Percentiles rank a stretch among this genome's conserved stretches.
Evolutionary conservation across 1,140 invertebrate genomes (phyloP).

Genomic region (Odontomachus brunneus): DNA sequence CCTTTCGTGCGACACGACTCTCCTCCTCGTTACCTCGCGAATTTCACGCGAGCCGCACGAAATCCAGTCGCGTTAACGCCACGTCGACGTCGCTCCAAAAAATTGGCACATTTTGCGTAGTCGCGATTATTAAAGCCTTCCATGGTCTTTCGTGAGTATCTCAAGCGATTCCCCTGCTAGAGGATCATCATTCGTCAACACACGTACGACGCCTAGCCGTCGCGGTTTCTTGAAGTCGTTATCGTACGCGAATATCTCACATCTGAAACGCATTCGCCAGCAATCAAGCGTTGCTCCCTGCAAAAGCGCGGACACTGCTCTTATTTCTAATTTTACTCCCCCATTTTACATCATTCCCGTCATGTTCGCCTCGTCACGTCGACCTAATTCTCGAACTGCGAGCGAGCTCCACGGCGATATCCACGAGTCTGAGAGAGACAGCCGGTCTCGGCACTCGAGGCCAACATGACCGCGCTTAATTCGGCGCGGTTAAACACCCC

Average conservation of each 20-base stretch:
- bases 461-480: slow-evolving; percentile 20
- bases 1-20: no score
- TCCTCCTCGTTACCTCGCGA: not conserved
- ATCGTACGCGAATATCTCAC: slow-evolving; percentile 7
- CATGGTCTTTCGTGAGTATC: not conserved
- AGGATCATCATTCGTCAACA: not conserved
- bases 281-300: not conserved
- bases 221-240: not conserved
- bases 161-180: not conserved
- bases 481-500: not conserved
- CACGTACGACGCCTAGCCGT: not conserved
- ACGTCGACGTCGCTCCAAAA: no score
- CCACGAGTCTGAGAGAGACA: slow-evolving; percentile 43
- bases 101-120: no score
- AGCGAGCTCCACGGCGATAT: slow-evolving; percentile 31
- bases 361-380: no score
- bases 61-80: no score
- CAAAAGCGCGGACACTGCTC: slow-evolving; percentile 3
- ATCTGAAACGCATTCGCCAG: not conserved
- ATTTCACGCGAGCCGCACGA: not conserved
- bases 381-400: slow-evolving; percentile 30
- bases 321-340: slow-evolving; percentile 45
- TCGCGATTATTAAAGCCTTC: no score
- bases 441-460: not conserved
- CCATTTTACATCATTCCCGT: slow-evolving; percentile 39